Base-by-base conservation (phyloP, 2,888 invertebrate genomes). In the Protodeltote pygarga region DNA sequence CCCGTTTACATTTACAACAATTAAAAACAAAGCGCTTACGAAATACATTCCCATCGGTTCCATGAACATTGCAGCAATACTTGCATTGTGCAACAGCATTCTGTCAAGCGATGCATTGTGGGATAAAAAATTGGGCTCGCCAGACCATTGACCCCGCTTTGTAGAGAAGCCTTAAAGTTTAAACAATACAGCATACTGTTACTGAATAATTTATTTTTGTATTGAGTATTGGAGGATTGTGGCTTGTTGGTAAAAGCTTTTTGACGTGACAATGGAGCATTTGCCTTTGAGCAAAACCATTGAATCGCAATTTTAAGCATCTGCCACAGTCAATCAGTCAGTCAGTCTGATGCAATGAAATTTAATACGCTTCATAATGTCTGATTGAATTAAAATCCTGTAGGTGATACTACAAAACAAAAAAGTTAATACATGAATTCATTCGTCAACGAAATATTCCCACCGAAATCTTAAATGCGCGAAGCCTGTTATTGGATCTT, bases 81-180 rank as follows among this genome's bases (percentile, higher is more conserved):
- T 47, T 33, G 55, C 44, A 52, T 71, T 70, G 51, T 71, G 71
- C 55, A 71, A 71, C 49, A 67, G 65, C 69, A 69, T 48, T 62
- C 62, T 63, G 48, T 29, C 59, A 46, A 35, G 38, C 49, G 41
- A 57, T 55, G 59, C 59, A 62, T 54, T 64, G 65, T 66, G 38
- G 52, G 41, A 67, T 44, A 69, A 68, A 59, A 65, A 60, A 46
- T 51, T 65, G 61, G 64, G 70, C 52, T 44, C 44, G 50, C 25
- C 49, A 39, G 49, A 15, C 19, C 46, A 21, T 40, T 68, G 64
- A 63, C 65, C 63, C 44, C 13, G n/a, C 42, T 23, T 45, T 63
- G 52, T 50, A 58, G 61, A 61, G 46, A 34, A 37, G 37, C 49
- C 63, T 60, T 46, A n/a, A n/a, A n/a, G n/a, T n/a, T n/a, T n/a